phyloP scores from a whole-genome alignment of 2,113 vertebrate genomes.

The Motacilla alba region DNA sequence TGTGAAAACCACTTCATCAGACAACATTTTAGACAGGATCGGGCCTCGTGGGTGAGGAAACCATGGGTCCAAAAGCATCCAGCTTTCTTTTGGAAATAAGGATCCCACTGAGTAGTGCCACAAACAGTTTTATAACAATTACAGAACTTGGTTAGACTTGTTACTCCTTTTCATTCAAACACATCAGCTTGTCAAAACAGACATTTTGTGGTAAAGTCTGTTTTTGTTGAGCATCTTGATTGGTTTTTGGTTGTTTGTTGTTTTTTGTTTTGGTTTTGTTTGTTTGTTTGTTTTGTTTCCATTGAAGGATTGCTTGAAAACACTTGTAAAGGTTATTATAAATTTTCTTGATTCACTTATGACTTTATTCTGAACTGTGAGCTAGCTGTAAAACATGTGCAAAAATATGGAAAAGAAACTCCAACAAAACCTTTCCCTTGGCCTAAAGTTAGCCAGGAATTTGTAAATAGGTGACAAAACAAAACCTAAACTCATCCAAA shows the following conservation, averaged over 20 bases:
- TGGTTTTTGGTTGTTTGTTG: neutral
- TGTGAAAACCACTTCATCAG: neutral
- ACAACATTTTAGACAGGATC: neutral
- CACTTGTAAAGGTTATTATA: neutral
- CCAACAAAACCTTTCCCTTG: neutral
- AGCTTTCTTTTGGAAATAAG: neutral
- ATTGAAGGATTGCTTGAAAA: neutral
- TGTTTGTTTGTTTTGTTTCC: neutral
- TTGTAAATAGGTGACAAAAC: neutral
- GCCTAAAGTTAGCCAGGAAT: neutral
- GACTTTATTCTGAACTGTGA: neutral
- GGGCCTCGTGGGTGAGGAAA: neutral
- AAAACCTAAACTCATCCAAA: neutral
- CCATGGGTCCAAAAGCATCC: neutral
- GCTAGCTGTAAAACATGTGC: neutral
- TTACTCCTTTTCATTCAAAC: neutral
- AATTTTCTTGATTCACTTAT: neutral
- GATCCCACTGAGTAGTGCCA: neutral
- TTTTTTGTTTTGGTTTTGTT: rapidly evolving
- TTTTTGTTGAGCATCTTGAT: neutral
- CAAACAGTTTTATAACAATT: neutral
- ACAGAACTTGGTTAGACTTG: neutral
- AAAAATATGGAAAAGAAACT: neutral
- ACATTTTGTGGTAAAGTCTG: neutral
- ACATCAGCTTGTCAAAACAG: neutral